phyloP scores from a whole-genome alignment of 2,888 invertebrate genomes.

The Dynastes hyllus region DNA sequence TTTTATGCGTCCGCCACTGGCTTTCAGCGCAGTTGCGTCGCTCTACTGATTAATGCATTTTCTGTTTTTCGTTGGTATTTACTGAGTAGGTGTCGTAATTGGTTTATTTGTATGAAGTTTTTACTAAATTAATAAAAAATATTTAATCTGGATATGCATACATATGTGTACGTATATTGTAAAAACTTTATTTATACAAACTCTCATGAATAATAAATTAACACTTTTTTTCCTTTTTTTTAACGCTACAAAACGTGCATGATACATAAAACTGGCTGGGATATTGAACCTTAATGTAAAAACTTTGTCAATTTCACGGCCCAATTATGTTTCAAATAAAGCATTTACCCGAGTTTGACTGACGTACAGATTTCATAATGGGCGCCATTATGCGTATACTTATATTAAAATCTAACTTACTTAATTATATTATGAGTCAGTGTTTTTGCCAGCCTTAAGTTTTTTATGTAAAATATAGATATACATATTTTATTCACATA shows the following conservation, averaged over 20 bases:
- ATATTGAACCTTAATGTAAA: slow-evolving; percentile 62
- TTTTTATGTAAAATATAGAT: neutral
- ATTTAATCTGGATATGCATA: neutral
- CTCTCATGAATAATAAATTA: slow-evolving; percentile 25
- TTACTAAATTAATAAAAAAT: neutral
- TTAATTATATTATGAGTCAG: slow-evolving; percentile 59
- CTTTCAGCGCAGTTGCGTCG: too few species aligned
- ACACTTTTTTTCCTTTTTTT: neutral
- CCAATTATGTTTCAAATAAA: slow-evolving; percentile 64
- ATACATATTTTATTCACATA: slow-evolving; percentile 6
- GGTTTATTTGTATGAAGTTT: neutral
- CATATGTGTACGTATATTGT: neutral
- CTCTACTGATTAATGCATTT: too few species aligned
- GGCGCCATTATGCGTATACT: slow-evolving; percentile 52
- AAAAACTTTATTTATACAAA: slow-evolving; percentile 28
- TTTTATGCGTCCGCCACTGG: too few species aligned
- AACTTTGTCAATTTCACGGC: slow-evolving; percentile 64
- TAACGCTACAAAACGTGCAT: slow-evolving; percentile 19
- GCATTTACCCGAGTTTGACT: slow-evolving; percentile 62
- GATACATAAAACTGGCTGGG: slow-evolving; percentile 13
- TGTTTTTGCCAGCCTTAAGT: too few species aligned
- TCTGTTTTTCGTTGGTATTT: too few species aligned
- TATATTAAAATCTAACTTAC: slow-evolving; percentile 56
- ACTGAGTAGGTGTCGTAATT: too few species aligned
- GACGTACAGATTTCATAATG: slow-evolving; percentile 52